phyloP scores from a whole-genome alignment of 1,140 invertebrate species.

The Pachypsylla venusta region DNA sequence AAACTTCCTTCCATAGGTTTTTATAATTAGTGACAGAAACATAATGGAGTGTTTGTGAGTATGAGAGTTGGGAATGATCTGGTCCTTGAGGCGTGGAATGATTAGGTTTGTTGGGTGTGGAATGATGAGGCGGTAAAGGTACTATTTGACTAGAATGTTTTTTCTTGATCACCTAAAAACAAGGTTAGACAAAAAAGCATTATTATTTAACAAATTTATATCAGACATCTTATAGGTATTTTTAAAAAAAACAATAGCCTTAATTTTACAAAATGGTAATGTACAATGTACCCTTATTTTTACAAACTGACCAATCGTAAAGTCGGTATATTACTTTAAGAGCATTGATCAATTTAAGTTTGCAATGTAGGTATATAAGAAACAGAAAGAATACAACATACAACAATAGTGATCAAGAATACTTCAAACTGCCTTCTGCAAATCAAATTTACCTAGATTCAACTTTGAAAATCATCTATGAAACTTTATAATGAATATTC shows the following conservation, averaged over 20 bases:
- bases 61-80: constrained; percentile 41
- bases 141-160: constrained; percentile 17
- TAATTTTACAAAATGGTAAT: not conserved
- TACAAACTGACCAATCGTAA: not conserved
- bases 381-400: too few relatives aligned
- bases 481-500: too few relatives aligned
- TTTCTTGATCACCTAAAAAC: constrained; percentile 4
- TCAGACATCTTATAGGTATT: not conserved
- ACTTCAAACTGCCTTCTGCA: too few relatives aligned
- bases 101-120: constrained; percentile 49
- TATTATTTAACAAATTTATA: constrained; percentile 10
- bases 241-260: not conserved
- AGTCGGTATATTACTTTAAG: not conserved
- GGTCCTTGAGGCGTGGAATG: constrained; percentile 48
- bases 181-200: not conserved
- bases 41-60: constrained; percentile 60
- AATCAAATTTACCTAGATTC: too few relatives aligned
- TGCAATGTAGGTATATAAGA: too few relatives aligned
- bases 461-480: too few relatives aligned
- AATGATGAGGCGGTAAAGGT: constrained; percentile 29
- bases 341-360: not conserved
- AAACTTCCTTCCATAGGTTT: constrained; percentile 68
- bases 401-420: too few relatives aligned
- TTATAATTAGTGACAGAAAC: constrained; percentile 63
- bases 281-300: not conserved